phyloP scores from a whole-genome alignment of 2,888 invertebrate genomes.

The Diarsia brunnea region DNA sequence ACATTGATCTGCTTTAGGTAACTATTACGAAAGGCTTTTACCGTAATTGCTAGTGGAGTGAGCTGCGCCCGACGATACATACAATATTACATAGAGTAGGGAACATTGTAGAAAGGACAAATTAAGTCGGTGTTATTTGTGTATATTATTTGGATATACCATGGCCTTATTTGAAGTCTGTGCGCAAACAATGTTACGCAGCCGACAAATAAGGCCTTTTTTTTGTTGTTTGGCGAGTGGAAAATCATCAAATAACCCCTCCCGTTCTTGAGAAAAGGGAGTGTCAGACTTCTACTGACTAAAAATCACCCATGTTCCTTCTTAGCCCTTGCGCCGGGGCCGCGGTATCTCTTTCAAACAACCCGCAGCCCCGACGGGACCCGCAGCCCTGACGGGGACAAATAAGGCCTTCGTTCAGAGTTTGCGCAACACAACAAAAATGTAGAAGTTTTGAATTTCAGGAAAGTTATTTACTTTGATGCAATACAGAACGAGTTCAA shows the following conservation, averaged over 20 bases:
- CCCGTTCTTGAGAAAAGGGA: no score
- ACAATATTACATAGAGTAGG: conserved; percentile 24
- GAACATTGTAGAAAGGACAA: background rate
- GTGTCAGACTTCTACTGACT: no score
- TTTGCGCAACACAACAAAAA: background rate
- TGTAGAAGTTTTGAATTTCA: background rate
- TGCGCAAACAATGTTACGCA: background rate
- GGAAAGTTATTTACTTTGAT: background rate
- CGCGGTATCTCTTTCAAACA: no score
- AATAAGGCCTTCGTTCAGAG: background rate
- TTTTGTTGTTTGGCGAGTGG: no score
- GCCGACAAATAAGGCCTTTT: background rate
- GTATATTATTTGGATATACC: background rate
- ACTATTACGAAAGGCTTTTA: conserved; percentile 70
- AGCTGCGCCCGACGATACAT: conserved; percentile 27
- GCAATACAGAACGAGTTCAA: background rate
- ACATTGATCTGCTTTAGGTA: conserved; percentile 57
- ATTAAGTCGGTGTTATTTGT: background rate
- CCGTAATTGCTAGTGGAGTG: conserved; percentile 68
- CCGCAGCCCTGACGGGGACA: no score
- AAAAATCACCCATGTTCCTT: no score
- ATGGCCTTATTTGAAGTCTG: background rate
- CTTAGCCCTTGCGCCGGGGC: no score
- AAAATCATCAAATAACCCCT: no score
- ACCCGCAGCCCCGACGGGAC: no score